phyloP scores from a whole-genome alignment of 1,140 invertebrate genomes.

The Lasioglossum albipes region DNA sequence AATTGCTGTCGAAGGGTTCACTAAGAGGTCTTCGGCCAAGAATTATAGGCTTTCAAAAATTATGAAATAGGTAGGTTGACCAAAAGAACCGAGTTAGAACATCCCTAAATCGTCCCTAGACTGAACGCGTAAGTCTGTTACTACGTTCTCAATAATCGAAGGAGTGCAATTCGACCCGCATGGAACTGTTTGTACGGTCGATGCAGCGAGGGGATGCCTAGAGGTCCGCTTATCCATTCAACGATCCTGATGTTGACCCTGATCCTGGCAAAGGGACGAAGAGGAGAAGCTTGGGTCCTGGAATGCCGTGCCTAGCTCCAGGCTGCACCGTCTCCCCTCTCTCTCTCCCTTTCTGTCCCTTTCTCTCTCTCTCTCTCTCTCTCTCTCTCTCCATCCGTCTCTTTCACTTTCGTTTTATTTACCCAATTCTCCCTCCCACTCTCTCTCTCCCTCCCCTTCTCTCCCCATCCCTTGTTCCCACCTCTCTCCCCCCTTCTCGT shows the following conservation, averaged over 20 bases:
- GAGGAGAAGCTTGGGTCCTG: conserved; percentile 40
- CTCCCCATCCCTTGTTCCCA: not conserved
- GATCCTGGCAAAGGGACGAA: conserved; percentile 61
- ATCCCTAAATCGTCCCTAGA: not conserved
- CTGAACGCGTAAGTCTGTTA: not conserved
- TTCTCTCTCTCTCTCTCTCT: conserved; percentile 27
- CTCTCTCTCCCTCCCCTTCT: conserved; percentile 4
- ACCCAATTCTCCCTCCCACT: conserved; percentile 36
- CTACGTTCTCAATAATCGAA: conserved; percentile 24
- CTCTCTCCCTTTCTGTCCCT: conserved; percentile 18
- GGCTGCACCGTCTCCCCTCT: not conserved
- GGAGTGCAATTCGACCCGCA: conserved; percentile 55
- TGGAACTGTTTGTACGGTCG: conserved; percentile 27
- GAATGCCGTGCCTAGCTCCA: conserved; percentile 55
- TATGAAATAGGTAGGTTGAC: too few relatives aligned
- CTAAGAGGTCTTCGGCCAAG: too few relatives aligned
- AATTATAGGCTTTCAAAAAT: too few relatives aligned
- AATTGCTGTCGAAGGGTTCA: too few relatives aligned
- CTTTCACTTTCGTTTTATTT: conserved; percentile 37
- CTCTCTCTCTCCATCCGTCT: conserved; percentile 25
- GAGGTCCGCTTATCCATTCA: conserved; percentile 40
- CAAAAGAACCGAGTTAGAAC: too few relatives aligned
- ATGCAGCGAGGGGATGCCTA: conserved; percentile 40
- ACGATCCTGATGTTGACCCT: conserved; percentile 52
- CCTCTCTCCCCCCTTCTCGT: not conserved